These are phyloP conservation scores for Cololabis saira DNA, from an alignment of 2,113 vertebrate species.

Conservation along the genomic window DNA sequence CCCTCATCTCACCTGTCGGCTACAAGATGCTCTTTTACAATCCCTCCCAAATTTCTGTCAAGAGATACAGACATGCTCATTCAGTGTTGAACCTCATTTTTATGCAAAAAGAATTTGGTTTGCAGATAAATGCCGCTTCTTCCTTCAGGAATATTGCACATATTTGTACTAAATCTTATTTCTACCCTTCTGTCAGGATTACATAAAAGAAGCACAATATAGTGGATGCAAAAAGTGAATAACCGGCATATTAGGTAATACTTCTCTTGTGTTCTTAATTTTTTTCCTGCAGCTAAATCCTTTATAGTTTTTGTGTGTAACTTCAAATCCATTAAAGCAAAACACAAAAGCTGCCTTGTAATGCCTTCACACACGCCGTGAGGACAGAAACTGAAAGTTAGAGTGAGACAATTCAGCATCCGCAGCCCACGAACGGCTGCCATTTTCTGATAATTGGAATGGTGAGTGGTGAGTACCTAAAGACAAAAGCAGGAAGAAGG, in stretches of 20 bases:
- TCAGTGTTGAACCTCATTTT: conserved; percentile 15
- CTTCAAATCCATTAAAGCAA: conserved; percentile 6
- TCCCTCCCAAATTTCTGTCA: conserved; percentile 2
- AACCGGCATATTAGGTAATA: not conserved
- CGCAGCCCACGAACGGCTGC: conserved; percentile 58
- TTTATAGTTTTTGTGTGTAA: not conserved
- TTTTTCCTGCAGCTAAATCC: not conserved
- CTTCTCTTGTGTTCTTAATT: not conserved
- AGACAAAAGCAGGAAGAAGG: conserved; percentile 40
- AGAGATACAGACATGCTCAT: conserved; percentile 9
- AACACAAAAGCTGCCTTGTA: conserved; percentile 5
- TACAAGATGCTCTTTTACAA: conserved; percentile 36
- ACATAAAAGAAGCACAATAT: not conserved
- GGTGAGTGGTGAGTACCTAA: conserved; percentile 31
- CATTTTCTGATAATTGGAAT: conserved; percentile 67
- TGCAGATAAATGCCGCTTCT: not conserved
- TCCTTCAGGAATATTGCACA: conserved; percentile 1
- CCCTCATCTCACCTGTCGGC: conserved; percentile 45
- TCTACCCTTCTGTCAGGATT: not conserved
- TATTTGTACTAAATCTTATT: not conserved
- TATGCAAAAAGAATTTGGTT: conserved; percentile 2
- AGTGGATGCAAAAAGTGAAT: not conserved
- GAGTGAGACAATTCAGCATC: conserved; percentile 25
- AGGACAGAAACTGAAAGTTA: conserved; percentile 13
- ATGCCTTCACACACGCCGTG: conserved; percentile 24